Evolutionary conservation across 1,140 invertebrate genomes (phyloP).

Genomic region (Lithobius niger): DNA sequence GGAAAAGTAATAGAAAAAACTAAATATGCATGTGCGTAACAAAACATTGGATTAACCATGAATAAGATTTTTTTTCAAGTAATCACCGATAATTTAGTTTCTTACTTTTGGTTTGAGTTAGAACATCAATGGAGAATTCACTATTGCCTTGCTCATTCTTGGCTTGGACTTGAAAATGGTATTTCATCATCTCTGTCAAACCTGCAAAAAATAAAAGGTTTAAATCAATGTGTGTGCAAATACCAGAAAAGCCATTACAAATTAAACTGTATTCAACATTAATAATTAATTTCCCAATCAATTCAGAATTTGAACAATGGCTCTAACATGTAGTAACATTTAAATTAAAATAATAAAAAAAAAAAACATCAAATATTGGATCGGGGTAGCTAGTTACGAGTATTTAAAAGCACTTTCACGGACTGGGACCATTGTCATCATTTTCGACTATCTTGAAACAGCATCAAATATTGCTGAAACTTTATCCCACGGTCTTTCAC

Average conservation of each 20-base stretch:
- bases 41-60: too few species aligned
- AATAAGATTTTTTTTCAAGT: not conserved
- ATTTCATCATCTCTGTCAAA: constrained; percentile 52
- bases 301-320: not conserved
- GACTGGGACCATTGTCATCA: too few species aligned
- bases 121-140: constrained; percentile 66
- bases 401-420: too few species aligned
- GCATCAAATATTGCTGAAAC: too few species aligned
- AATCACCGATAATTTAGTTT: not conserved
- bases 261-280: not conserved
- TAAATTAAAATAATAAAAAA: too few species aligned
- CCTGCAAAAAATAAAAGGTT: constrained; percentile 22
- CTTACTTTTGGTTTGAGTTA: constrained; percentile 47
- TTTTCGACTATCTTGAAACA: too few species aligned
- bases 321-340: too few species aligned
- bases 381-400: too few species aligned
- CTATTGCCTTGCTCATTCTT: constrained; percentile 70
- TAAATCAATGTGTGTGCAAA: not conserved
- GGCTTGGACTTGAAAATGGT: constrained; percentile 52
- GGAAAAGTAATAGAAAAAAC: not conserved
- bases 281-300: not conserved
- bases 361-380: too few species aligned
- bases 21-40: too few species aligned
- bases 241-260: not conserved
- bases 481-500: too few species aligned